Percentiles rank a stretch among this genome's conserved stretches.
These are phyloP conservation scores for Coptodon bakossiorum DNA, from an alignment of 2,113 vertebrate species.

Conservation along the genomic window DNA sequence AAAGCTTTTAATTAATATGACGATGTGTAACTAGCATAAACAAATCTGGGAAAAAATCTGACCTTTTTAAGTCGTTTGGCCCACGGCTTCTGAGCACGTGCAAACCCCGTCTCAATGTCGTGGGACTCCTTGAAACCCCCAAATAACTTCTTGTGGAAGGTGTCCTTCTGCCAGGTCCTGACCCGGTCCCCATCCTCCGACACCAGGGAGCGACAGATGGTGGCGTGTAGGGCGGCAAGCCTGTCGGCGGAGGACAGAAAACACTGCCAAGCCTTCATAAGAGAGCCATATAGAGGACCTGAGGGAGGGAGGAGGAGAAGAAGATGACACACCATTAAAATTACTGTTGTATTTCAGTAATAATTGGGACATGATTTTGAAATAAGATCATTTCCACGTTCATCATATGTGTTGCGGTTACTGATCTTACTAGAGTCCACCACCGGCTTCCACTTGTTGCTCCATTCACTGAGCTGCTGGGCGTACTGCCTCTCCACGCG, in stretches of 20 bases:
- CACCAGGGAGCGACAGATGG: conserved; percentile 76
- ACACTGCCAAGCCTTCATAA: conserved; percentile 78
- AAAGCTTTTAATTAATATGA: neutral
- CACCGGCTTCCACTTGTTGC: conserved; percentile 79
- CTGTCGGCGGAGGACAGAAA: conserved; percentile 77
- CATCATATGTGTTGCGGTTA: neutral
- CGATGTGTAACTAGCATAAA: neutral
- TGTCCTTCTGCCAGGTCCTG: conserved; percentile 78
- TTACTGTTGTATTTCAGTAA: neutral
- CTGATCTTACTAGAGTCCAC: conserved; percentile 76
- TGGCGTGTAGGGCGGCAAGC: conserved; percentile 72
- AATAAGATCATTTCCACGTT: neutral
- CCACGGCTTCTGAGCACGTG: conserved; percentile 81
- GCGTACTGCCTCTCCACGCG: conserved; percentile 79
- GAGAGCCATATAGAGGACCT: conserved; percentile 79
- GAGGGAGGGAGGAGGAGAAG: neutral
- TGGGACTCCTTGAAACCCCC: conserved; percentile 80
- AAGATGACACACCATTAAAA: neutral
- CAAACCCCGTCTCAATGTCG: conserved; percentile 75
- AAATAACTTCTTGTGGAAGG: conserved; percentile 80
- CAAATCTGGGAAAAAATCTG: neutral
- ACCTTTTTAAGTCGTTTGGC: conserved; percentile 81
- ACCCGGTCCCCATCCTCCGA: conserved; percentile 75
- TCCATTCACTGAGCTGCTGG: conserved; percentile 79
- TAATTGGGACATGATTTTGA: neutral